phyloP scores from a whole-genome alignment of 2,113 vertebrate species.

The Colossoma macropomum region DNA sequence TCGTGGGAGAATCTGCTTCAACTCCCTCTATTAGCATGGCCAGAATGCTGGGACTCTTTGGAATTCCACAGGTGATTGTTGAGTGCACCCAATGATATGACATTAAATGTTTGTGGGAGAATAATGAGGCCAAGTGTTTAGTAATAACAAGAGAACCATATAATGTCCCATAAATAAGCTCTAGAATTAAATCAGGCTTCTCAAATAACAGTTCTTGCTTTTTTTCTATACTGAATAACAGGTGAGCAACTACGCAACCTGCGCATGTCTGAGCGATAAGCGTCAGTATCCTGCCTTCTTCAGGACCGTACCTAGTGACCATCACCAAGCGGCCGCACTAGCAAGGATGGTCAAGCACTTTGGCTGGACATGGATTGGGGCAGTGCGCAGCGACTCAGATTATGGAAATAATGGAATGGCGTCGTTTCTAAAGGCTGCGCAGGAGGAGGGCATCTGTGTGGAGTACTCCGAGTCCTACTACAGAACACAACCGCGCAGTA shows the following conservation, averaged over 20 bases:
- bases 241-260: slow-evolving; percentile 79
- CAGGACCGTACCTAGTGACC: slow-evolving; percentile 76
- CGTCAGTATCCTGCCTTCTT: slow-evolving; percentile 70
- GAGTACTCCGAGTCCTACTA: slow-evolving; percentile 70
- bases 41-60: slow-evolving; percentile 61
- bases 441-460: slow-evolving; percentile 70
- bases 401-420: slow-evolving; percentile 75
- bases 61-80: slow-evolving; percentile 67
- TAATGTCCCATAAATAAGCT: no score
- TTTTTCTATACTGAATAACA: slow-evolving; percentile 27
- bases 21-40: slow-evolving; percentile 70
- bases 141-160: no score
- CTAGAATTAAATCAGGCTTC: no score
- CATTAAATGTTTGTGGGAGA: no score
- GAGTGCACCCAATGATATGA: no score
- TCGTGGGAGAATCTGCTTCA: slow-evolving; percentile 71
- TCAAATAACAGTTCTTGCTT: not conserved
- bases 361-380: slow-evolving; percentile 78
- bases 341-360: slow-evolving; percentile 71
- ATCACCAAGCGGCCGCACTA: slow-evolving; percentile 71
- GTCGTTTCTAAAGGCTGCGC: slow-evolving; percentile 63
- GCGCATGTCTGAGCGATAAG: slow-evolving; percentile 74
- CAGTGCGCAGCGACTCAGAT: slow-evolving; percentile 72
- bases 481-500: slow-evolving; percentile 57
- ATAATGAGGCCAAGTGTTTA: no score